phyloP scores from a whole-genome alignment of 2,888 invertebrate genomes.

The Melanargia galathea region DNA sequence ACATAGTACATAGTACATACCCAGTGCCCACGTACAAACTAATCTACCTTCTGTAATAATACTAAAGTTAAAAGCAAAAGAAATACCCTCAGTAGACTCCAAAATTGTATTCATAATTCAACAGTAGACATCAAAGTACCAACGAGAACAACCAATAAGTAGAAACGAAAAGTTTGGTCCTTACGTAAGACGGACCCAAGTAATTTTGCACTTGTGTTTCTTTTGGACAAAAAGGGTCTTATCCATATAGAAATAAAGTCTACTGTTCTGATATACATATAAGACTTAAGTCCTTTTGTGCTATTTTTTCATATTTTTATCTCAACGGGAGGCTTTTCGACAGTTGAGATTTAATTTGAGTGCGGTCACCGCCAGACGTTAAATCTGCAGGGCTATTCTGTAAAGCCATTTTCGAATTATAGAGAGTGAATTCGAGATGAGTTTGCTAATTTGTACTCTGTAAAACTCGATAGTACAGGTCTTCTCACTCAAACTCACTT shows the following conservation, averaged over 20 bases:
- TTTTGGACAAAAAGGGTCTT: not conserved
- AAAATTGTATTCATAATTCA: conserved; percentile 22
- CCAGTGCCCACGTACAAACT: not conserved
- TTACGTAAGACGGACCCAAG: conserved; percentile 8
- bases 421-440: too few relatives aligned
- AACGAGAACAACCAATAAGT: conserved; percentile 11
- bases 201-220: conserved; percentile 5
- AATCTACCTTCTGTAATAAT: not conserved
- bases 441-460: too few relatives aligned
- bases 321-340: conserved; percentile 20
- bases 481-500: too few relatives aligned
- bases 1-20: not conserved
- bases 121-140: conserved; percentile 12
- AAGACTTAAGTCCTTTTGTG: conserved; percentile 9
- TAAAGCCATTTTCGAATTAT: too few relatives aligned
- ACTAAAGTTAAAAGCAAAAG: not conserved
- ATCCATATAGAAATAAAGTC: not conserved
- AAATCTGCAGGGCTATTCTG: conserved; percentile 21
- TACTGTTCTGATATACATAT: not conserved
- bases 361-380: conserved; percentile 17
- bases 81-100: not conserved
- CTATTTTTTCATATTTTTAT: conserved; percentile 21
- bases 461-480: too few relatives aligned
- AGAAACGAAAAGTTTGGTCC: conserved; percentile 12
- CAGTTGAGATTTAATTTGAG: conserved; percentile 17